Evolutionary conservation across 1,140 invertebrate species (phyloP).

Genomic region (Catajapyx aquilonaris): DNA sequence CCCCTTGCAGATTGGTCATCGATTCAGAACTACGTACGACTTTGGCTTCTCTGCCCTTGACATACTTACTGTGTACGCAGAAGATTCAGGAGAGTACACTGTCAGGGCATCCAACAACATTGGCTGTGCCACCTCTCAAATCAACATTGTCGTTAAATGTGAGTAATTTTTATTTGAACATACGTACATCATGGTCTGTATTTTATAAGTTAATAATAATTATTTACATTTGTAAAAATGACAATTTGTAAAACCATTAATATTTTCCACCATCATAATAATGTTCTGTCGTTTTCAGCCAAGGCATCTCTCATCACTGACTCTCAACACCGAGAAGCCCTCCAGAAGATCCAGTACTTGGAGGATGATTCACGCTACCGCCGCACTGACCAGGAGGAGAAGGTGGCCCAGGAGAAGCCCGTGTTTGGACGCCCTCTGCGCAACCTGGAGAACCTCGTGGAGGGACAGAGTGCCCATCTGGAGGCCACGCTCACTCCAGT

Average conservation of each 20-base stretch:
- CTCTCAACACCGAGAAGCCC: conserved; percentile 82
- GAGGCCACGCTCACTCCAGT: conserved; percentile 87
- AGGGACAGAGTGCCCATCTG: conserved; percentile 80
- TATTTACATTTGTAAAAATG: neutral
- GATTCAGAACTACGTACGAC: conserved; percentile 78
- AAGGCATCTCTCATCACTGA: conserved; percentile 74
- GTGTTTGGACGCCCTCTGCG: conserved; percentile 72
- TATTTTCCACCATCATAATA: neutral
- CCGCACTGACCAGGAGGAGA: conserved; percentile 44
- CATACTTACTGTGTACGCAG: conserved; percentile 44
- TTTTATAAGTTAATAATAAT: neutral
- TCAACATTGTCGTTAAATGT: conserved; percentile 62
- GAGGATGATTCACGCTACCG: conserved; percentile 67
- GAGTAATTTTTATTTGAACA: conserved; percentile 22
- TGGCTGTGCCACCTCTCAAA: conserved; percentile 56
- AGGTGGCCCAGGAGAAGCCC: conserved; percentile 55
- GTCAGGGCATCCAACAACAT: conserved; percentile 19
- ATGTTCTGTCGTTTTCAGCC: conserved; percentile 29
- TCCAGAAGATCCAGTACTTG: conserved; percentile 75
- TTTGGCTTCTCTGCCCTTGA: conserved; percentile 90
- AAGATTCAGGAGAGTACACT: conserved; percentile 29
- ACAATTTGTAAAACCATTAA: neutral
- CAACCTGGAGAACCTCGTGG: conserved; percentile 55
- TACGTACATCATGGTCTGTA: neutral
- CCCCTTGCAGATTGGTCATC: conserved; percentile 64